Base-by-base conservation (phyloP, 2,888 invertebrate species). In the Cephus pulcher region DNA sequence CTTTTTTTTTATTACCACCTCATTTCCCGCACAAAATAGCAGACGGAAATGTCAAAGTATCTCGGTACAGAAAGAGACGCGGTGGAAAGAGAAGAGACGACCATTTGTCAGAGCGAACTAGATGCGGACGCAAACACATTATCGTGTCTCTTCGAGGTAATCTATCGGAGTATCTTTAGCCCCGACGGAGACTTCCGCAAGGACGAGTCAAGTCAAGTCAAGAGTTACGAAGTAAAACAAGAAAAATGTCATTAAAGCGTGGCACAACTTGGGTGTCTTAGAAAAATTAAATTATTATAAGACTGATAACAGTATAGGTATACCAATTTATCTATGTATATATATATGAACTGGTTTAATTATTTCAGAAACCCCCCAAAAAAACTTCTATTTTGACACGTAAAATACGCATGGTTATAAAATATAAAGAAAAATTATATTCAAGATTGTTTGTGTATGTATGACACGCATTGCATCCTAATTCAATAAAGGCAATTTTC, bases 101-200 rank as follows among this genome's bases (percentile, higher is more conserved):
- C 85, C 86, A 86, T 88, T 88, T 88, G 88, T 88, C 87, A 88
- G 84, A 75, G 76, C 80, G 86, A 88, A 88, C 86, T 88, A 86
- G 87, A 88, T 86, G 86, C 85, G 85, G 84, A 86, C 84, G 85
- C 83, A 86, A 86, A 86, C 86, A 83, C 85, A 87, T 88, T 87
- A 88, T 87, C 88, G 82, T 83, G 81, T 81, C 82, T 81, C 84
- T 85, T 80, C 75, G 79, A 81, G 80, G 85, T 83, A 87, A 88
- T 88, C 88, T 82, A 88, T 88, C 83, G 83, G 83, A 83, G 71
- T 71, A 71, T 71, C 71, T 34, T 83, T 83, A 56, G 80, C 81
- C 79, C 78, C 82, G 80, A 83, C 78, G 79, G 77, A 83, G 80
- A 81, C 80, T 76, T 83, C 79, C 78, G 80, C 76, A 78, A 75